A percentile compares a stretch with the other conserved stretches of the same genome.
Conservation (phyloP, 1,140 invertebrate species). For the Chlorops oryzae region DNA sequence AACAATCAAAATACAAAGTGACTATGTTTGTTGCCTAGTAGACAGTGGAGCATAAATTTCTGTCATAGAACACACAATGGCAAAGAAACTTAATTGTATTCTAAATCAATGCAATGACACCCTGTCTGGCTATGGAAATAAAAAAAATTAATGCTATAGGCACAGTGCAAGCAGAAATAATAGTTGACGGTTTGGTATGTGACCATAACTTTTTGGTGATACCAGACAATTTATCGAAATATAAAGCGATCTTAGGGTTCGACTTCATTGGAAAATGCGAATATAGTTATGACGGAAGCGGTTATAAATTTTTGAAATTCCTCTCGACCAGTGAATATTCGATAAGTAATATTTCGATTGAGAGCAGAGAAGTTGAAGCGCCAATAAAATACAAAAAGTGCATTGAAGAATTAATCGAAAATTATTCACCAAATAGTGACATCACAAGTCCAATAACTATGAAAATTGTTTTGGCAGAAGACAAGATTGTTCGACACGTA, state of each 20-base stretch:
- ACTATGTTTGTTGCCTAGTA: background rate
- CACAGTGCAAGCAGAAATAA: background rate
- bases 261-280: slow-evolving; percentile 5
- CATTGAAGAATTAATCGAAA: background rate
- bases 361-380: background rate
- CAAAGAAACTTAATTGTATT: background rate
- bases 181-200: background rate
- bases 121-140: slow-evolving; percentile 1
- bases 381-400: slow-evolving; percentile 1
- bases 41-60: background rate
- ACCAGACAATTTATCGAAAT: slow-evolving; percentile 4
- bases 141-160: background rate
- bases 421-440: slow-evolving; percentile 1
- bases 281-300: background rate
- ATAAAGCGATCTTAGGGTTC: background rate
- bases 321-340: background rate
- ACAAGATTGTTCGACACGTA: slow-evolving; percentile 18
- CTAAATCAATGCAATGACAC: background rate
- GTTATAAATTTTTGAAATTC: slow-evolving; percentile 3
- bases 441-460: slow-evolving; percentile 18
- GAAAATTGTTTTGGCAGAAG: slow-evolving; percentile 23
- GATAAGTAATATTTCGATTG: background rate
- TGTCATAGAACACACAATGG: background rate
- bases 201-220: background rate
- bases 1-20: background rate